Base-by-base conservation (phyloP, 2,797 vertebrate genomes). In the Acipenser oxyrinchus region DNA sequence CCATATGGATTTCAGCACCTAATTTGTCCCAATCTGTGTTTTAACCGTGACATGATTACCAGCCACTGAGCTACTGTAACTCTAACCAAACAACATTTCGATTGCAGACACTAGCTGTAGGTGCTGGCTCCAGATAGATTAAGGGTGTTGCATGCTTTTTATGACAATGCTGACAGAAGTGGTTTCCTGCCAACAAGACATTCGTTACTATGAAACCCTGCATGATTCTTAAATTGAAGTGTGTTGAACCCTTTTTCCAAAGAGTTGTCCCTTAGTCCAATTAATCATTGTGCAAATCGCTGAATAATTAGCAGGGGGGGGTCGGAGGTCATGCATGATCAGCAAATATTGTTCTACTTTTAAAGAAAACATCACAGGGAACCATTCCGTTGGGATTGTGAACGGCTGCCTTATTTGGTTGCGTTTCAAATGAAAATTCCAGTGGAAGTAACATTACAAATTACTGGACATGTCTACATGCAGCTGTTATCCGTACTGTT, bases 271-370 rank as follows among this genome's bases (percentile, higher is more conserved):
- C 53, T 72, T 61, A 72, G 63, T 53, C 52, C 49, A 59, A 85
- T 86, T 82, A 78, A 84, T 86, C 80, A 84, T 78, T 63, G 58
- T 49, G 65, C 66, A 63, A 76, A 80, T 82, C 69, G 74, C 81
- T 80, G 81, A 80, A 76, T 78, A 62, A 61, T 69, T 49, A 65
- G 66, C n/a, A 48, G 23, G 23, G 13, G 50, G 67, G 55, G 72
- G 65, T 63, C 68, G 18, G 62, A 64, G 72, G 71, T 75, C 71
- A 74, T 13, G 51, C 59, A 58, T 48, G 48, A 61, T 62, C 64
- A 59, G 58, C 55, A 70, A 67, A 72, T 57, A 51, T 62, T n/a
- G 12, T 50, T 62, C 18, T 60, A 64, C 12, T 9, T 68, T 64
- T 65, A 57, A 51, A 68, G 68, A 52, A 65, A 62, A 51, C 58